These are phyloP conservation scores for Chrysodeixis includens DNA, from an alignment of 2,888 invertebrate genomes.

Conservation along the genomic window DNA sequence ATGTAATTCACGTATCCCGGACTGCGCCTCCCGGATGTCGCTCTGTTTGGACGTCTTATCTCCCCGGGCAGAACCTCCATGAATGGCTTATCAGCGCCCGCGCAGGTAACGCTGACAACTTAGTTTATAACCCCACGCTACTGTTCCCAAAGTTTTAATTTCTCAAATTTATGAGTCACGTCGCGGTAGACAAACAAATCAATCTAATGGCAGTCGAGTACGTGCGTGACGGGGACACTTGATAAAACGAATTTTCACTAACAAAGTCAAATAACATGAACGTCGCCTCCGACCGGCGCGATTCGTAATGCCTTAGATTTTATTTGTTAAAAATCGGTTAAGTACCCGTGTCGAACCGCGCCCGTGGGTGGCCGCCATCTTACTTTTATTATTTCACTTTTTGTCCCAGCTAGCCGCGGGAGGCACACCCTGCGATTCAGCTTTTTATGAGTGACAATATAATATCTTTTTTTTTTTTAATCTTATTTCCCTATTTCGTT, in stretches of 20 bases:
- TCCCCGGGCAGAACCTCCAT: constrained; percentile 70
- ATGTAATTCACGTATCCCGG: constrained; percentile 59
- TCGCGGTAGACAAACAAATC: constrained; percentile 49
- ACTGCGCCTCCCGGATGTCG: constrained; percentile 79
- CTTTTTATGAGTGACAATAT: constrained; percentile 88
- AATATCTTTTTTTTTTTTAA: constrained; percentile 70
- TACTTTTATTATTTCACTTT: constrained; percentile 86
- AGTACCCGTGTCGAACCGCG: constrained; percentile 88
- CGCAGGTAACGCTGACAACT: constrained; percentile 74
- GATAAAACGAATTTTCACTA: constrained; percentile 75
- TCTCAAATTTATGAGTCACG: constrained; percentile 56
- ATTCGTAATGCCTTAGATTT: constrained; percentile 89
- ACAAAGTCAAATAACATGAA: constrained; percentile 78
- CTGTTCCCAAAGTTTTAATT: constrained; percentile 67
- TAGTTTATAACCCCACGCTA: constrained; percentile 77
- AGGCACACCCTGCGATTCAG: constrained; percentile 84
- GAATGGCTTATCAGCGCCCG: constrained; percentile 78
- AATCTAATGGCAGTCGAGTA: constrained; percentile 42
- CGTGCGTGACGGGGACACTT: constrained; percentile 64
- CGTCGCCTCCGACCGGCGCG: constrained; percentile 77
- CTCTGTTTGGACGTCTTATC: constrained; percentile 79
- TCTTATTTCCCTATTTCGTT: constrained; percentile 74
- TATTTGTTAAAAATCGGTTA: constrained; percentile 90
- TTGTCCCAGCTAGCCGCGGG: constrained; percentile 85
- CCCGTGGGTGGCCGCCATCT: constrained; percentile 88